Evolutionary conservation across 2,888 invertebrate genomes (phyloP).

Genomic region (Geotrupes spiniger): DNA sequence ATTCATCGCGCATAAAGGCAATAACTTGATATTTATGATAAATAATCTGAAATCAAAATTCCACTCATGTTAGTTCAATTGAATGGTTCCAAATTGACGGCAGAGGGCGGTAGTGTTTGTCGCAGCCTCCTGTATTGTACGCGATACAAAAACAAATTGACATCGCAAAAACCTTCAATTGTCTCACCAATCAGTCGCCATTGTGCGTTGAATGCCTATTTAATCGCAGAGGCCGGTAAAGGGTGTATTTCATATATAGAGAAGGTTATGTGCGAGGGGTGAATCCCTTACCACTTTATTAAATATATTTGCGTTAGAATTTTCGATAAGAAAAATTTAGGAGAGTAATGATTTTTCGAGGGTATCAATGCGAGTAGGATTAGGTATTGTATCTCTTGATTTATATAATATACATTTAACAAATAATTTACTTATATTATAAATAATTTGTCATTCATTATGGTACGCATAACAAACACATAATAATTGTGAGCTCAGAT

Average conservation of each 20-base stretch:
- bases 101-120: conserved; percentile 45
- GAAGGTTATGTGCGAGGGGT: conserved; percentile 23
- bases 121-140: conserved; percentile 47
- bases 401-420: too few relatives aligned
- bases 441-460: too few relatives aligned
- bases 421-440: too few relatives aligned
- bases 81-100: conserved; percentile 49
- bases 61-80: conserved; percentile 44
- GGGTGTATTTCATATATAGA: conserved; percentile 36
- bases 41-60: conserved; percentile 49
- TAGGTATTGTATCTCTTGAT: too few relatives aligned
- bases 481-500: too few relatives aligned
- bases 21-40: conserved; percentile 40
- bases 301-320: too few relatives aligned
- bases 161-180: conserved; percentile 51
- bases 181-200: conserved; percentile 51
- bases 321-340: too few relatives aligned
- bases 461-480: too few relatives aligned
- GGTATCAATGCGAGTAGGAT: too few relatives aligned
- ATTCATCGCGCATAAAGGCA: conserved; percentile 30
- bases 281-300: conserved; percentile 13
- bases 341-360: too few relatives aligned
- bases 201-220: conserved; percentile 48
- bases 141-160: conserved; percentile 51
- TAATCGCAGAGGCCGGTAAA: conserved; percentile 42